These are phyloP conservation scores for Lophura swinhoii DNA, from an alignment of 2,797 vertebrate genomes.

Conservation along the genomic window DNA sequence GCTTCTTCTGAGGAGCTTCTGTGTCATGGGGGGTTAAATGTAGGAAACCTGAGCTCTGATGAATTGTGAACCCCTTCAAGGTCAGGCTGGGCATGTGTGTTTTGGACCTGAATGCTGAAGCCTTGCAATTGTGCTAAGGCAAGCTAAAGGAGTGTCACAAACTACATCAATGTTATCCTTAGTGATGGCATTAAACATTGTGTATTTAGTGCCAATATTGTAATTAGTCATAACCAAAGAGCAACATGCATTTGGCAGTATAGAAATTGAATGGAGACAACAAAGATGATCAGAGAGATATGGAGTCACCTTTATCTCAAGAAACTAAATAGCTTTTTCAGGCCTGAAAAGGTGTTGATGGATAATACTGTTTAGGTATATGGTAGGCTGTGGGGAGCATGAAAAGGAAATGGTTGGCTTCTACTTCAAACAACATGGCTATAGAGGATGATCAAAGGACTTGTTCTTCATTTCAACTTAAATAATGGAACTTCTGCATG, in stretches of 20 bases:
- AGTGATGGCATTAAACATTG: fast-evolving
- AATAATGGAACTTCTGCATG: neutral
- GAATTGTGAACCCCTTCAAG: neutral
- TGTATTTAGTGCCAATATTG: neutral
- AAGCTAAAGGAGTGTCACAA: neutral
- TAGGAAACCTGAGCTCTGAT: neutral
- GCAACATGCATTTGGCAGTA: fast-evolving
- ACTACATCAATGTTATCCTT: neutral
- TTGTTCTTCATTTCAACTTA: neutral
- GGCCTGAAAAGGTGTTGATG: neutral
- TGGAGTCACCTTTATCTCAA: neutral
- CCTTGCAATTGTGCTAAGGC: neutral
- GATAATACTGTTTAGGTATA: neutral
- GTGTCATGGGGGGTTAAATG: neutral
- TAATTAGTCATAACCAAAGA: neutral
- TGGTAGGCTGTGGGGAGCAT: neutral
- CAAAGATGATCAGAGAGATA: neutral
- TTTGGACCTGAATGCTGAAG: neutral
- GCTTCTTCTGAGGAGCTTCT: neutral
- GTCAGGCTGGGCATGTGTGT: neutral
- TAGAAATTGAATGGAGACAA: neutral
- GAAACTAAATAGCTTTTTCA: neutral
- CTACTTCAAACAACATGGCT: neutral
- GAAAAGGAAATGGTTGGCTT: neutral
- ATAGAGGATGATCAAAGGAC: neutral